Evolutionary conservation across 2,888 invertebrate species (phyloP).

Genomic region (Perizoma flavofasciatum): DNA sequence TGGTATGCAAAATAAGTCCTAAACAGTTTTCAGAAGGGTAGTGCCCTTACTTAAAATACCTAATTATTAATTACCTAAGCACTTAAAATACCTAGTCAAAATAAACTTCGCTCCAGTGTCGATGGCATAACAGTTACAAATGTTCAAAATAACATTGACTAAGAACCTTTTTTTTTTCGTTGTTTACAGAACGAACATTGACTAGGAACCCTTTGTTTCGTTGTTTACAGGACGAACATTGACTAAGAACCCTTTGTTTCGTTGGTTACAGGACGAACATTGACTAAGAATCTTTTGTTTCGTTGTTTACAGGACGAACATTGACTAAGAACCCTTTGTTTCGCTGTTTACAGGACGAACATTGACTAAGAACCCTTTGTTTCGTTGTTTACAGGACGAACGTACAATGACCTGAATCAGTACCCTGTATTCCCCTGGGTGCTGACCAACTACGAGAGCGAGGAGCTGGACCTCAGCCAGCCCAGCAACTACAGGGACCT

Average conservation of each 20-base stretch:
- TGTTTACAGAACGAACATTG: too few species aligned
- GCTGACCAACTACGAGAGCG: slow-evolving; percentile 98
- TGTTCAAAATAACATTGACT: too few species aligned
- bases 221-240: slow-evolving; percentile 93
- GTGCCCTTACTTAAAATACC: too few species aligned
- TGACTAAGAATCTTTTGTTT: not conserved
- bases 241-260: too few species aligned
- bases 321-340: not conserved
- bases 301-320: slow-evolving; percentile 91
- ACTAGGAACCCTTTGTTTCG: not conserved
- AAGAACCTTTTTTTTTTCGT: too few species aligned
- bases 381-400: slow-evolving; percentile 89
- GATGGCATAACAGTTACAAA: too few species aligned
- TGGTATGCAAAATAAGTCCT: too few species aligned
- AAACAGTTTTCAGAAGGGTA: too few species aligned
- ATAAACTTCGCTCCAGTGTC: too few species aligned
- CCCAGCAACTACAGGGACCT: slow-evolving; percentile 99
- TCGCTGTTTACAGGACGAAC: slow-evolving; percentile 89
- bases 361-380: not conserved
- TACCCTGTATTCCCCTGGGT: slow-evolving; percentile 99
- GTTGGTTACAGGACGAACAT: too few species aligned
- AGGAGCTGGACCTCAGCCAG: slow-evolving; percentile 97
- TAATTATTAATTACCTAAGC: too few species aligned
- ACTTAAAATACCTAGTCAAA: too few species aligned
- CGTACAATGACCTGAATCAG: slow-evolving; percentile 99